These are phyloP conservation scores for Criorhina ranunculi DNA, from an alignment of 2,888 invertebrate genomes.

Conservation along the genomic window DNA sequence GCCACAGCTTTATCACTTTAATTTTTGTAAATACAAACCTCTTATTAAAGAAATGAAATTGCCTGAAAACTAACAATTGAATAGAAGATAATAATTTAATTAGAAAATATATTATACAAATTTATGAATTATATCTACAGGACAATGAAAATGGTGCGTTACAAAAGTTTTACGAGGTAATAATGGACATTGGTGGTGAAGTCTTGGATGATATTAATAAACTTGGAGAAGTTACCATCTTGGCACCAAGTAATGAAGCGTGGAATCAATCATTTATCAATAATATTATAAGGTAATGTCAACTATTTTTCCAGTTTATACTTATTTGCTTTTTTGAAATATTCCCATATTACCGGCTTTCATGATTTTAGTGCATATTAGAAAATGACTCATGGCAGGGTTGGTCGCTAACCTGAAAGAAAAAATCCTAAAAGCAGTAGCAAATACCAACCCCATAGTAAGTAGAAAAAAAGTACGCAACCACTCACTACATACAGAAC, in stretches of 20 bases:
- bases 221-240: slow-evolving; percentile 91
- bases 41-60: slow-evolving; percentile 32
- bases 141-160: slow-evolving; percentile 91
- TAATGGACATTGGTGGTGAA: slow-evolving; percentile 90
- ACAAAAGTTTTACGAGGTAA: slow-evolving; percentile 92
- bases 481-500: slow-evolving; percentile 6
- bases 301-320: no score
- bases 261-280: slow-evolving; percentile 91
- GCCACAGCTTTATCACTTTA: slow-evolving; percentile 59
- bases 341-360: no score
- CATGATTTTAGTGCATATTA: not conserved
- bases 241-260: slow-evolving; percentile 95
- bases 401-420: slow-evolving; percentile 45
- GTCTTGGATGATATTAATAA: slow-evolving; percentile 90
- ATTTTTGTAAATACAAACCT: slow-evolving; percentile 45
- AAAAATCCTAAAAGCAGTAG: slow-evolving; percentile 32
- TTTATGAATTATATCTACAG: slow-evolving; percentile 82
- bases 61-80: slow-evolving; percentile 48
- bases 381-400: slow-evolving; percentile 46
- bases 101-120: slow-evolving; percentile 11
- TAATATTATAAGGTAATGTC: slow-evolving; percentile 87
- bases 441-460: slow-evolving; percentile 33
- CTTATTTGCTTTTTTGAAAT: slow-evolving; percentile 18
- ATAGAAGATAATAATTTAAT: slow-evolving; percentile 2
- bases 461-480: slow-evolving; percentile 9